Evolutionary conservation across 2,113 vertebrate species (phyloP), one percentile per base, ranked within the genome.

Genomic region (Oenanthe melanoleuca): DNA sequence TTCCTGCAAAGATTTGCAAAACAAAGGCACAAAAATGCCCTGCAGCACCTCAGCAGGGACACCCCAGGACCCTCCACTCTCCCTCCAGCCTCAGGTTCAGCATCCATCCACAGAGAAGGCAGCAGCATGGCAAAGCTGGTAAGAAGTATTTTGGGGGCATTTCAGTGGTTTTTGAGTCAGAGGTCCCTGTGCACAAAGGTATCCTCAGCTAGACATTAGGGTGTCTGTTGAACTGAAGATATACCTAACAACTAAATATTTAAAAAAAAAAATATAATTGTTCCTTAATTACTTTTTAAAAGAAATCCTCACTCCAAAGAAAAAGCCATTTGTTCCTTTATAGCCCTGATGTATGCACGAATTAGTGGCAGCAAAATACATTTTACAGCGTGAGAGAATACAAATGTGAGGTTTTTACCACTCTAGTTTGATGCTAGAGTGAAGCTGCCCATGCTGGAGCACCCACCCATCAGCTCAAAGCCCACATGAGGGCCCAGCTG

Each of bases 1-100:
- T 99, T 99, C 98, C 99, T 99, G 98, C 57, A 64, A 96, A 90
- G 96, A 98, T 99, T 98, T 98, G 97, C 98, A 99, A 98, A 97
- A 99, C 97, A 99, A 98, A 98, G 95, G 97, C 71, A 90, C 21
- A 92, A 85, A 96, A 96, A 93, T 97, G 84, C 98, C 79, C 71
- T 23, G 52, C 49, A 44, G n/a, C 67, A 93, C 96, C 96, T 96
- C 79, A 50, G 97, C 88, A 89, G 93, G 88, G 89, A 75, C 65
- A 59, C 57, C 59, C 73, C 84, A 10, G 71, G 55, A 52, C n/a
- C 42, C 56, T 63, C 33, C 5, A 28, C 29, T 26, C 15, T 40
- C 82, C 45, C 44, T 50, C 65, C 96, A 61, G 2, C 97, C 97
- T 95, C 42, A 8, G 57, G 29, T 60, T 67, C 37, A 34, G 42